A percentile compares a stretch with the other conserved stretches of the same genome.
phyloP scores from a whole-genome alignment of 1,140 invertebrate species.

The Luehdorfia chinensis region DNA sequence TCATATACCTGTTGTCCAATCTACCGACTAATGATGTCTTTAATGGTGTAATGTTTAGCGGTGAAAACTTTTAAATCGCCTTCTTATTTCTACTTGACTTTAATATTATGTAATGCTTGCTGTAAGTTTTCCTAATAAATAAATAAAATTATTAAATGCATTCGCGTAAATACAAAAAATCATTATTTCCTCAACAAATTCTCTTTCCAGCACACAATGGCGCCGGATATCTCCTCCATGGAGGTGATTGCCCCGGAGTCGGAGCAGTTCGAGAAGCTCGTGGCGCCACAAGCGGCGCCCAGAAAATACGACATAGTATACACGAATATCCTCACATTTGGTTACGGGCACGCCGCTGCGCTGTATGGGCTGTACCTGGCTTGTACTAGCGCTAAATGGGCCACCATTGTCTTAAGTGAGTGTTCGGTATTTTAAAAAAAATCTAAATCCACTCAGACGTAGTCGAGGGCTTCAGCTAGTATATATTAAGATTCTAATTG shows the following conservation, averaged over 20 bases:
- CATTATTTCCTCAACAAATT: no score
- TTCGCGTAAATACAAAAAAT: no score
- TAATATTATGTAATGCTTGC: no score
- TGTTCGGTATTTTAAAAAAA: conserved; percentile 27
- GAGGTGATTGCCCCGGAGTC: not conserved
- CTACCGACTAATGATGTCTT: no score
- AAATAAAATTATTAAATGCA: no score
- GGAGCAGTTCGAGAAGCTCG: conserved; percentile 25
- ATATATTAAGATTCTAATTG: not conserved
- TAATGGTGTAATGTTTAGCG: no score
- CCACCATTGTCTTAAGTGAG: conserved; percentile 85
- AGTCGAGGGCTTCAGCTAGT: not conserved
- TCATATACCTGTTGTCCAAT: no score
- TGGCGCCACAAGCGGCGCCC: conserved; percentile 33
- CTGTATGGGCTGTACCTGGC: conserved; percentile 86
- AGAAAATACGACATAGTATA: conserved; percentile 42
- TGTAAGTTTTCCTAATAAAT: no score
- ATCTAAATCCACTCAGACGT: no score
- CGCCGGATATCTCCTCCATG: conserved; percentile 11
- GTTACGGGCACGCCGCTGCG: conserved; percentile 84
- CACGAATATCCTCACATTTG: conserved; percentile 70
- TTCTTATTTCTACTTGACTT: no score
- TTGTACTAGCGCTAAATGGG: conserved; percentile 81
- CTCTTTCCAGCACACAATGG: conserved; percentile 18
- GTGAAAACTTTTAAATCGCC: no score